phyloP scores from a whole-genome alignment of 2,113 vertebrate species.

The Notothenia coriiceps region DNA sequence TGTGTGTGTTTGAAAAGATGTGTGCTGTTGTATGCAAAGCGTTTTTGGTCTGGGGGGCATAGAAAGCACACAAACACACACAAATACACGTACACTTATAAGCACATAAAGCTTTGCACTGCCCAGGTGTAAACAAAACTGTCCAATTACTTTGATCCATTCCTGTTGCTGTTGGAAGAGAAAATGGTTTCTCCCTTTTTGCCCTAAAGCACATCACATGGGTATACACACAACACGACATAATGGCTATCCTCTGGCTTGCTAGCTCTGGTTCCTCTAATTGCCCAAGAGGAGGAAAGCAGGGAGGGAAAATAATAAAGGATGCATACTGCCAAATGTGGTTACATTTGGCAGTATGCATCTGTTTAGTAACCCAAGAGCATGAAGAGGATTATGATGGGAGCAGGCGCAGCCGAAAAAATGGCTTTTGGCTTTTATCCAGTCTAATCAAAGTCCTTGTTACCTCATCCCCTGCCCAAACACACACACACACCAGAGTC shows the following conservation, averaged over 20 bases:
- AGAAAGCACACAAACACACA: slow-evolving; percentile 8
- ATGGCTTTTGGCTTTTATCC: slow-evolving; percentile 35
- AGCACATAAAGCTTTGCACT: slow-evolving; percentile 28
- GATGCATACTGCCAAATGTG: slow-evolving; percentile 57
- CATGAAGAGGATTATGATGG: slow-evolving; percentile 26
- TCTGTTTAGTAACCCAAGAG: slow-evolving; percentile 49
- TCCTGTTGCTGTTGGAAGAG: slow-evolving; percentile 42
- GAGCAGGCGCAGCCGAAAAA: slow-evolving; percentile 40
- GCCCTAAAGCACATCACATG: slow-evolving; percentile 55
- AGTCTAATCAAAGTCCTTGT: slow-evolving; percentile 48
- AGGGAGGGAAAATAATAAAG: slow-evolving; percentile 22
- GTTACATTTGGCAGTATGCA: slow-evolving; percentile 9
- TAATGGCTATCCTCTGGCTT: slow-evolving; percentile 54
- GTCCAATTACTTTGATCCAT: slow-evolving; percentile 74
- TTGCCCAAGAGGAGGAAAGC: slow-evolving; percentile 43
- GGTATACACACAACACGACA: slow-evolving; percentile 25
- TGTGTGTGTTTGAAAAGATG: slow-evolving; percentile 13
- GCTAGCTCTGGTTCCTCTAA: slow-evolving; percentile 51
- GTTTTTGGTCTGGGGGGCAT: slow-evolving; percentile 22
- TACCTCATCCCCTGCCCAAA: slow-evolving; percentile 21
- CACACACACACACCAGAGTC: slow-evolving; percentile 5
- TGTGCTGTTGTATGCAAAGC: slow-evolving; percentile 2
- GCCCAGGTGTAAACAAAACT: slow-evolving; percentile 58
- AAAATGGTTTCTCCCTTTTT: slow-evolving; percentile 45
- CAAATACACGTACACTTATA: neutral